Percentiles rank a stretch among this genome's conserved stretches.
These are phyloP conservation scores for Gallirallus australis DNA, from an alignment of 2,797 vertebrate species.

Conservation along the genomic window DNA sequence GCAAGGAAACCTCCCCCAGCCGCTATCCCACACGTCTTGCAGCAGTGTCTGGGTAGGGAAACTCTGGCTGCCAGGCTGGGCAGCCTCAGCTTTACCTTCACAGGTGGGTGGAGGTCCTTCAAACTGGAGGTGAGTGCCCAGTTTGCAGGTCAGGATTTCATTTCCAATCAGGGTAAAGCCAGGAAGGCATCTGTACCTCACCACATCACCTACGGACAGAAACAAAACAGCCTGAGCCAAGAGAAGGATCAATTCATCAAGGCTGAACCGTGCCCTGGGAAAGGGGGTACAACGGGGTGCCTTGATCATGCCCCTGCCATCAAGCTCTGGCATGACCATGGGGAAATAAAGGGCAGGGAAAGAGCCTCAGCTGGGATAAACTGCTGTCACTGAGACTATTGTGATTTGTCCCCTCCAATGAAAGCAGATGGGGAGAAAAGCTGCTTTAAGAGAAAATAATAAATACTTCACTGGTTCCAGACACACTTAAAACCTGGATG, in stretches of 20 bases:
- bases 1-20: background rate
- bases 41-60: background rate
- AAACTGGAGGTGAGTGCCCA: slow-evolving; percentile 93
- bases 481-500: background rate
- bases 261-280: background rate
- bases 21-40: fast-evolving
- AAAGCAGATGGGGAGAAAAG: background rate
- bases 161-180: slow-evolving; percentile 92
- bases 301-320: background rate
- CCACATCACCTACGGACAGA: slow-evolving; percentile 87
- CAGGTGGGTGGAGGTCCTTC: slow-evolving; percentile 94
- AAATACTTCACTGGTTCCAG: background rate
- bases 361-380: background rate
- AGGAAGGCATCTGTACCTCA: slow-evolving; percentile 93
- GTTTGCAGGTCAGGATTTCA: slow-evolving; percentile 91
- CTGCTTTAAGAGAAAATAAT: background rate
- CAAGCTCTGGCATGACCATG: fast-evolving
- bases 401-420: background rate
- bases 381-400: background rate
- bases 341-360: background rate
- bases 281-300: fast-evolving
- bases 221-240: background rate
- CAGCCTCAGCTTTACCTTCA: slow-evolving; percentile 83
- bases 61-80: fast-evolving
- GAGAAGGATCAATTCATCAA: background rate